Evolutionary conservation across 2,797 vertebrate genomes (phyloP), one percentile per base, ranked within the genome.

Genomic region (Chaenodraco wilsoni): DNA sequence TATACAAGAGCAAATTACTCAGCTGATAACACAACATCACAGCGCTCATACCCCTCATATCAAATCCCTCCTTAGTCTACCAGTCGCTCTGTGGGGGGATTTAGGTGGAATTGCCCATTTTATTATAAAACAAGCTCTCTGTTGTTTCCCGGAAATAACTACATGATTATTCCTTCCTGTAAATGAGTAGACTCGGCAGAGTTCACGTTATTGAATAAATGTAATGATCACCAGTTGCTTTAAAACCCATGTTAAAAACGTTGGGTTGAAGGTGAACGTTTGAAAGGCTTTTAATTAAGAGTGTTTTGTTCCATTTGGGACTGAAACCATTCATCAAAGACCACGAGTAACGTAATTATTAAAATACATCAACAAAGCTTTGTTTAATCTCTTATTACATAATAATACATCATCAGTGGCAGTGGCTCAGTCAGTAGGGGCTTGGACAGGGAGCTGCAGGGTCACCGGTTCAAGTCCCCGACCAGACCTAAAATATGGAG

Each of bases 1-100:
- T 90, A 87, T 89, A 92, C 90, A 86, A 90, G 89, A 92, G 88
- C 86, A 92, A 92, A 92, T 93, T 92, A 92, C 89, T 91, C 75
- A 91, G 87, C 78, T 86, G 88, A 93, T 92, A 93, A 89, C 76
- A 52, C 91, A 82, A 81, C 85, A 91, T 88, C 91, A 82, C 81
- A 84, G 83, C 75, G 65, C 81, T 90, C 84, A 78, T 80, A 88
- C 80, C 85, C 78, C 80, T 87, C 72, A 69, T 79, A 81, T 90
- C 89, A 88, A 90, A 92, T 90, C 91, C 87, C 87, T 85, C 84
- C 81, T 89, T 78, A 89, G 88, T 91, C 89, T 84, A 87, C 82
- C 82, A 83, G 63, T 71, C 79, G 83, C 90, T 92, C 91, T 69
- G 58, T 87, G 89, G 90, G 87, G 76, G 84, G 81, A 89, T 84